A percentile compares a stretch with the other conserved stretches of the same genome.
These are phyloP conservation scores for Brachionus angularis DNA, from an alignment of 1,140 invertebrate species.

Conservation along the genomic window DNA sequence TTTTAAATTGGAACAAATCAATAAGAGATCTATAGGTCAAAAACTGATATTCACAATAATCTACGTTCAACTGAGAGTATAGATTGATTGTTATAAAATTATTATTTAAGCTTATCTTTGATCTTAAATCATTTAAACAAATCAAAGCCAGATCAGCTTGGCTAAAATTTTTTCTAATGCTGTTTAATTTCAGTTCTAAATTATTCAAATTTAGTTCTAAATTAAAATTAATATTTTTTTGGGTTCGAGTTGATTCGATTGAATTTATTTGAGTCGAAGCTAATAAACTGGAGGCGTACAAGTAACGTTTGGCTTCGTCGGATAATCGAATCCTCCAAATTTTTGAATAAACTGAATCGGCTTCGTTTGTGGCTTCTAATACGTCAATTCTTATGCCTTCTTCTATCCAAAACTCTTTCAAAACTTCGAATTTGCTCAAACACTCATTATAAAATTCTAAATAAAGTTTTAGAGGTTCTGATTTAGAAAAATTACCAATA, in stretches of 20 bases:
- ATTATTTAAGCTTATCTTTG: background rate
- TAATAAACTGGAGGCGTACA: constrained; percentile 15
- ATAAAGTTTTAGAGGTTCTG: too few relatives aligned
- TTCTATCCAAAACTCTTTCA: constrained; percentile 33
- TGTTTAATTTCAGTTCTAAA: constrained; percentile 22
- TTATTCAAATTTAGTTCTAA: constrained; percentile 11
- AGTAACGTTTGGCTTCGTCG: constrained; percentile 12
- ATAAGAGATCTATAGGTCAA: constrained; percentile 10
- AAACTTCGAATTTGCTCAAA: constrained; percentile 27
- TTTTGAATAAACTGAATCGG: constrained; percentile 10
- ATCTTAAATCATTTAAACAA: background rate
- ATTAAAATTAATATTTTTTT: background rate
- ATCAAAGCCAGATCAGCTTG: background rate
- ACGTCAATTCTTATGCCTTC: constrained; percentile 15
- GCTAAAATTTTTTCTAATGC: background rate
- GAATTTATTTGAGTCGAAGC: constrained; percentile 39
- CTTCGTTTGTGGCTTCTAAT: too few relatives aligned
- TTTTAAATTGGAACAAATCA: background rate
- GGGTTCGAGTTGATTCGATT: background rate
- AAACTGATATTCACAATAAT: constrained; percentile 35
- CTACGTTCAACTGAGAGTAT: background rate
- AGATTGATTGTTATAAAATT: background rate
- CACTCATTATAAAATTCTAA: constrained; percentile 14
- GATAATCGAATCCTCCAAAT: constrained; percentile 25
- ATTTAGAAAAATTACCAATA: background rate